These are phyloP conservation scores for Sciurus niger DNA, from an alignment of 2,113 vertebrate species.

Conservation along the genomic window DNA sequence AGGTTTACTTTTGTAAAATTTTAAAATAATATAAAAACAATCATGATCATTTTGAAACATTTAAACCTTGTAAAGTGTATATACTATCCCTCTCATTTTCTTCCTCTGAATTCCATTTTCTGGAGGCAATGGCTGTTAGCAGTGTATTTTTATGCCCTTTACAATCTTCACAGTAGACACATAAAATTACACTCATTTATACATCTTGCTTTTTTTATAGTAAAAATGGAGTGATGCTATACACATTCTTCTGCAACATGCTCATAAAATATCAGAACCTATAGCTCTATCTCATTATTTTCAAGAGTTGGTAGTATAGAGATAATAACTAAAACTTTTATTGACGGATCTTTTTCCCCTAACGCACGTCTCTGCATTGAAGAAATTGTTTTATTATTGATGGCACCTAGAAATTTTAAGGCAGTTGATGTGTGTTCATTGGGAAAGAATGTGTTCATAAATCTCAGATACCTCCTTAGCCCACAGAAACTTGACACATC, in stretches of 20 bases:
- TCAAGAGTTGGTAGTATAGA: not conserved
- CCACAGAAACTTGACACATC: not conserved
- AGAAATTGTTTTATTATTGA: conserved; percentile 12
- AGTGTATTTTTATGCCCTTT: not conserved
- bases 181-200: not conserved
- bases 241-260: not conserved
- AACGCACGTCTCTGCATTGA: not conserved
- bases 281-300: not conserved
- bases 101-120: not conserved
- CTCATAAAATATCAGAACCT: not conserved
- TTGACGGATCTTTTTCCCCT: not conserved
- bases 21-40: conserved; percentile 31
- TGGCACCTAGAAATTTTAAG: conserved; percentile 34
- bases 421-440: not conserved
- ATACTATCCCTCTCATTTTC: not conserved
- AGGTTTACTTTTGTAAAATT: not conserved
- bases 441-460: conserved; percentile 27
- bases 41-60: not conserved
- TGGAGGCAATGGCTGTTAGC: not conserved
- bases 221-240: not conserved
- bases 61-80: not conserved
- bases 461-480: not conserved
- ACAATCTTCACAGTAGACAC: not conserved
- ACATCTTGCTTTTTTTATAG: not conserved
- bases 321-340: not conserved